A percentile compares a stretch with the other conserved stretches of the same genome.
phyloP scores from a whole-genome alignment of 2,888 invertebrate genomes.

The Drosophila neotestacea region DNA sequence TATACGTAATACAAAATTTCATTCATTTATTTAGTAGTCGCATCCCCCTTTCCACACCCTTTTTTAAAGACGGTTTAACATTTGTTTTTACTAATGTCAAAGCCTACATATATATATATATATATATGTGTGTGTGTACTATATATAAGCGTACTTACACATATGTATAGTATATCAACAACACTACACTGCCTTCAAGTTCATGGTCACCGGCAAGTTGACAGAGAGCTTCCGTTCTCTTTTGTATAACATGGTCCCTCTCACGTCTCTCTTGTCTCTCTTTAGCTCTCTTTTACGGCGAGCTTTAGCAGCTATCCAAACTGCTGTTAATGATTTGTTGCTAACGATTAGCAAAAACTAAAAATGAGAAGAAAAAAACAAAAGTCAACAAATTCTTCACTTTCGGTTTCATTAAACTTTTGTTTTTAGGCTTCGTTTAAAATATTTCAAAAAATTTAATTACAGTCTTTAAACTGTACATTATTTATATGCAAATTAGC shows the following conservation, averaged over 20 bases:
- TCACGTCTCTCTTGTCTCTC: conserved; percentile 3
- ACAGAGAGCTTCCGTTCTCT: conserved; percentile 68
- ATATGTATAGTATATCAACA: conserved; percentile 26
- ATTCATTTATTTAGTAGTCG: conserved; percentile 53
- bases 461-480: conserved; percentile 6
- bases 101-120: conserved; percentile 4
- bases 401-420: conserved; percentile 59
- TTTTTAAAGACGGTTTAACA: not conserved
- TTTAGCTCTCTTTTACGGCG: not conserved
- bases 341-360: conserved; percentile 30
- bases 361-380: conserved; percentile 17
- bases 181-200: conserved; percentile 68
- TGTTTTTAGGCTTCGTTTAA: conserved; percentile 23
- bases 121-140: not conserved
- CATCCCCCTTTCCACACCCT: not conserved
- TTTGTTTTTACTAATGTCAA: conserved; percentile 33
- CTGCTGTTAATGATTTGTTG: conserved; percentile 39
- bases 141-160: conserved; percentile 20
- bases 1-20: conserved; percentile 36
- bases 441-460: conserved; percentile 16
- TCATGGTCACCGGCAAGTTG: conserved; percentile 72
- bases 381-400: conserved; percentile 45
- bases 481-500: conserved; percentile 23
- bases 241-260: conserved; percentile 13
- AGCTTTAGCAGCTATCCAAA: conserved; percentile 41